Conservation (phyloP, 2,797 vertebrate species). For the Sitta carolinensis region DNA sequence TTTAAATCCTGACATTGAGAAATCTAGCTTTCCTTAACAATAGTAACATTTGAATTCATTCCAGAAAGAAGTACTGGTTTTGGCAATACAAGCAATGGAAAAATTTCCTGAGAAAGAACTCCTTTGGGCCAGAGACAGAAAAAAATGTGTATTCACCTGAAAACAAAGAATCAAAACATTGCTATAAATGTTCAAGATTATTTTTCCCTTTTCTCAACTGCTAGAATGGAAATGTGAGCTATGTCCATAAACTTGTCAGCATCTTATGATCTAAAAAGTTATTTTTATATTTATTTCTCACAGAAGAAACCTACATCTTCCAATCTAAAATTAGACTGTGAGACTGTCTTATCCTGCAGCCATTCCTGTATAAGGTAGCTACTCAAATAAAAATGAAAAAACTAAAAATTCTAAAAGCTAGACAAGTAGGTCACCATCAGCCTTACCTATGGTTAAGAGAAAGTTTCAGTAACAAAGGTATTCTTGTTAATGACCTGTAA, state of each 20-base stretch:
- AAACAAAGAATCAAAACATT: slow-evolving; percentile 35
- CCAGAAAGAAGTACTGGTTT: not conserved
- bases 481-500: slow-evolving; percentile 62
- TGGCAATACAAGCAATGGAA: not conserved
- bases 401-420: slow-evolving; percentile 57
- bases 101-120: not conserved
- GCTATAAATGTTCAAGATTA: not conserved
- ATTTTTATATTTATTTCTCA: slow-evolving; percentile 72
- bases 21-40: not conserved
- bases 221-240: slow-evolving; percentile 20
- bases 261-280: slow-evolving; percentile 64
- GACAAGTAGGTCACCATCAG: slow-evolving; percentile 69
- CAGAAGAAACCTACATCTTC: slow-evolving; percentile 63
- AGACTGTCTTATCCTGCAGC: slow-evolving; percentile 53
- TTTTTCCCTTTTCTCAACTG: slow-evolving; percentile 8
- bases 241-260: slow-evolving; percentile 62
- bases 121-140: not conserved
- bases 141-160: not conserved
- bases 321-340: slow-evolving; percentile 68
- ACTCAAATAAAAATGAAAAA: slow-evolving; percentile 66
- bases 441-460: slow-evolving; percentile 57
- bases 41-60: not conserved
- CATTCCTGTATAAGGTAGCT: slow-evolving; percentile 57
- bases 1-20: not conserved
- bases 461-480: slow-evolving; percentile 55